Evolutionary conservation across 2,888 invertebrate genomes (phyloP), one percentile per base, ranked within the genome.

Genomic region (Eupithecia subumbrata): DNA sequence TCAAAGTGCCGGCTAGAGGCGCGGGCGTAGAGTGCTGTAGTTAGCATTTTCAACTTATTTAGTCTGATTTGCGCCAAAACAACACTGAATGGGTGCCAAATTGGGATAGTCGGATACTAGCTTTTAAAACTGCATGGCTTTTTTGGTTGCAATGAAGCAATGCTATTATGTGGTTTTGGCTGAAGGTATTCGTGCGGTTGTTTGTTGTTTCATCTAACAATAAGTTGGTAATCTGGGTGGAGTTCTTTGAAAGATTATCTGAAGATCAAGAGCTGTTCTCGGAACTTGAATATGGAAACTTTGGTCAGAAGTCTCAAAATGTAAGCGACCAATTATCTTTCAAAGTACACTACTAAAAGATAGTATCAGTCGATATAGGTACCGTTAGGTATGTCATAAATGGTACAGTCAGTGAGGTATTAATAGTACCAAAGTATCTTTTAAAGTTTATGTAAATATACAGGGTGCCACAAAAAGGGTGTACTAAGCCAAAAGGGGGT

Each of bases 1-100:
- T 85, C 84, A 83, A 86, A 85, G 84, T 84, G 67, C 71, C 63
- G 34, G 25, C 43, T 14, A 68, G 68, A 40, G 43, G 40, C 40
- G 25, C 40, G 68, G 60, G 68, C 56, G 45, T 40, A 37, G 56
- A n/a, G 30, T 30, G 37, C 30, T 30, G 40, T 67, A 66, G 69
- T 66, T 71, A 40, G 25, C 60, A 63, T 73, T 45, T 73, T n/a
- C 73, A 69, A 48, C 63, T 63, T 69, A 45, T 64, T 74, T 64
- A 64, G 48, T 64, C 68, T 34, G 72, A 72, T 74, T 75, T 74
- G 67, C 40, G 71, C 72, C 73, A 73, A 63, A 76, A 75, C 73
- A 77, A 75, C 68, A 72, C 78, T 73, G 78, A 78, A 60, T 69
- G 56, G 70, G 70, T 78, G 77, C 75, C 75, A 78, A 76, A 37